phyloP scores from a whole-genome alignment of 2,797 vertebrate species.

The Gobionotothen gibberifrons region DNA sequence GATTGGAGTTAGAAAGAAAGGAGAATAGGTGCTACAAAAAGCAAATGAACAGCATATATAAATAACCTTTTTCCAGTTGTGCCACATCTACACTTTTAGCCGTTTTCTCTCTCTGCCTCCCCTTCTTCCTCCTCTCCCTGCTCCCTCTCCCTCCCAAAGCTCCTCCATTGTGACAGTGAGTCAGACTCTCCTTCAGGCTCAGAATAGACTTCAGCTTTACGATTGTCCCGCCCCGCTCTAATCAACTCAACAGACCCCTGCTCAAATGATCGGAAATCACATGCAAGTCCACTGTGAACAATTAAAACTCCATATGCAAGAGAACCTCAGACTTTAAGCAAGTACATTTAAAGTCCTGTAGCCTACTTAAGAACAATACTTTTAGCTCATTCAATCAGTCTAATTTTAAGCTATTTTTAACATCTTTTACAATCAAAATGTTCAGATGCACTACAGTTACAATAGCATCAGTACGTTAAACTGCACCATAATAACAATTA shows the following conservation, averaged over 20 bases:
- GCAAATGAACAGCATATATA: not conserved
- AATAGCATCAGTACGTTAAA: too few species aligned
- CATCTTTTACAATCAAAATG: not conserved
- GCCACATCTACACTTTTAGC: constrained; percentile 19
- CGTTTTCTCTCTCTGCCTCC: constrained; percentile 1
- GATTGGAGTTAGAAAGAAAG: too few species aligned
- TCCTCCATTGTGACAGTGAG: constrained; percentile 74
- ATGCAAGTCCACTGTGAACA: constrained; percentile 14
- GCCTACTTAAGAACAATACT: not conserved
- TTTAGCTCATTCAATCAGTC: not conserved
- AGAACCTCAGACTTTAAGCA: not conserved
- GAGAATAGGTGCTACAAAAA: not conserved
- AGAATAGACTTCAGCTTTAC: constrained; percentile 69
- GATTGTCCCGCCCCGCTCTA: constrained; percentile 48
- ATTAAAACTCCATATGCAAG: not conserved
- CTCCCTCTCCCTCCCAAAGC: constrained; percentile 20
- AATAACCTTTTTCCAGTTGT: not conserved
- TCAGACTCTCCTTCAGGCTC: constrained; percentile 74
- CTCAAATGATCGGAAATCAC: constrained; percentile 46
- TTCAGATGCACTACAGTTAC: not conserved
- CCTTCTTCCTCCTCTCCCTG: constrained; percentile 1
- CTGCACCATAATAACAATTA: too few species aligned
- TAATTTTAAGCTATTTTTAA: not conserved
- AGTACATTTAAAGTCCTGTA: not conserved
- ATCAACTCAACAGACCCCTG: constrained; percentile 60